Conservation (phyloP, 1,140 invertebrate species). For the Drosophila pallidifrons region DNA sequence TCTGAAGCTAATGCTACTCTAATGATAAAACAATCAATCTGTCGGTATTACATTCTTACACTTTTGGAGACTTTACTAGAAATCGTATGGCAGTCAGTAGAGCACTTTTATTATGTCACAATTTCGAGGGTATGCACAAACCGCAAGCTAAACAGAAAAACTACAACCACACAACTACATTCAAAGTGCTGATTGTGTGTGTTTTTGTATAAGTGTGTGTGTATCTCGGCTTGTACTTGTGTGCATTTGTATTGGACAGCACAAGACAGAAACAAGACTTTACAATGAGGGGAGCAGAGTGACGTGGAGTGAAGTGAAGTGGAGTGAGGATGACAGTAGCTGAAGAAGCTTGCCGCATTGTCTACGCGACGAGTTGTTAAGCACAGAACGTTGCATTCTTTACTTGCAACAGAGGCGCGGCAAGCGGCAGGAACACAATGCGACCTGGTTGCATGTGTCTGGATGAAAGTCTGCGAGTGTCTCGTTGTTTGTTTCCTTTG, state of each 20-base stretch:
- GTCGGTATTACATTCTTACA: too few relatives aligned
- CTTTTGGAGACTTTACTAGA: too few relatives aligned
- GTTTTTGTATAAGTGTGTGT: slow-evolving; percentile 5
- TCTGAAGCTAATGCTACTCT: too few relatives aligned
- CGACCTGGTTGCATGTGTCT: slow-evolving; percentile 14
- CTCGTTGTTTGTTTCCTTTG: slow-evolving; percentile 28
- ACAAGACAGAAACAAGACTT: slow-evolving; percentile 22
- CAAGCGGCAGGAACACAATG: slow-evolving; percentile 18
- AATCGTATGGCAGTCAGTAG: neutral
- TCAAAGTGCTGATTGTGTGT: slow-evolving; percentile 15
- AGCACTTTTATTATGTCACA: neutral
- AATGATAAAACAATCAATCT: too few relatives aligned
- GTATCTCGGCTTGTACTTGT: slow-evolving; percentile 33
- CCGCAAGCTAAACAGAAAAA: slow-evolving; percentile 70
- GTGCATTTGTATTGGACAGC: slow-evolving; percentile 35
- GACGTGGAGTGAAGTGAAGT: neutral
- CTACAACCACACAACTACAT: slow-evolving; percentile 61
- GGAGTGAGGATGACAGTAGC: neutral
- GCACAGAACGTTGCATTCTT: slow-evolving; percentile 42
- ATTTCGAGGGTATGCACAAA: slow-evolving; percentile 45
- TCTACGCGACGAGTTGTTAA: slow-evolving; percentile 57
- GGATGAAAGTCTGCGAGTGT: slow-evolving; percentile 8
- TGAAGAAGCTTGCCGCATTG: slow-evolving; percentile 55
- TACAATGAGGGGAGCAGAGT: neutral
- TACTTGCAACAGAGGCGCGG: slow-evolving; percentile 23